Evolutionary conservation across 2,888 invertebrate species (phyloP), one percentile per base, ranked within the genome.

Genomic region (Cheilosia grossa): DNA sequence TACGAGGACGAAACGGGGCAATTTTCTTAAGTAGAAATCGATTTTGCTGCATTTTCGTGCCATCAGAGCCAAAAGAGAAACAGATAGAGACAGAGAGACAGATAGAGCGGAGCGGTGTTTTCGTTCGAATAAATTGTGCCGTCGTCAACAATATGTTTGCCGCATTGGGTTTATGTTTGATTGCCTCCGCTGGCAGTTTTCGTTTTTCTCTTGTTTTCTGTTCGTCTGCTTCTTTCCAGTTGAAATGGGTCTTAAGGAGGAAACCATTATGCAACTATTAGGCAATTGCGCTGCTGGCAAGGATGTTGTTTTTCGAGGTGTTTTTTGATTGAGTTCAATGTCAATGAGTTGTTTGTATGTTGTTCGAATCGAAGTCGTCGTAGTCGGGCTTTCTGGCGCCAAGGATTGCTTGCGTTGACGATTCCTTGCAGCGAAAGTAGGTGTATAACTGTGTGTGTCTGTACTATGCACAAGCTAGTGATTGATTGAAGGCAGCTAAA

Each of bases 241-340:
- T 47, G 72, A 61, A 58, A 73, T 69, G 73, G 63, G 37, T 78
- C 63, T 82, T 67, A 63, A 82, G 79, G 69, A 82, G 82, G 79
- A 82, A 82, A 44, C 73, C 40, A 82, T 82, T 82, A 82, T 78
- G 82, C 82, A 82, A 82, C 82, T 82, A 78, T 82, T 82, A 82
- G 79, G 82, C 82, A 82, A 74, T 82, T 78, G 72, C 58, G 72
- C 78, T 79, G 49, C 69, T 79, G 79, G 82, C 82, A 79, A 73
- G 79, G 73, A 82, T 79, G 40, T 51, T 47, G 44, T 17, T 17
- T 70, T 61, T 63, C 40, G 67, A 82, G 72, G 82, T 82, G 78
- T 82, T 66, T 73, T 73, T 74, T 73, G 79, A 82, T 82, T 82
- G 79, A 63, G 82, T 78, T 82, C 82, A 82, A 82, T 82, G 82